Evolutionary conservation across 2,888 invertebrate species (phyloP), one percentile per base, ranked within the genome.

Genomic region (Hoplodrina blanda): DNA sequence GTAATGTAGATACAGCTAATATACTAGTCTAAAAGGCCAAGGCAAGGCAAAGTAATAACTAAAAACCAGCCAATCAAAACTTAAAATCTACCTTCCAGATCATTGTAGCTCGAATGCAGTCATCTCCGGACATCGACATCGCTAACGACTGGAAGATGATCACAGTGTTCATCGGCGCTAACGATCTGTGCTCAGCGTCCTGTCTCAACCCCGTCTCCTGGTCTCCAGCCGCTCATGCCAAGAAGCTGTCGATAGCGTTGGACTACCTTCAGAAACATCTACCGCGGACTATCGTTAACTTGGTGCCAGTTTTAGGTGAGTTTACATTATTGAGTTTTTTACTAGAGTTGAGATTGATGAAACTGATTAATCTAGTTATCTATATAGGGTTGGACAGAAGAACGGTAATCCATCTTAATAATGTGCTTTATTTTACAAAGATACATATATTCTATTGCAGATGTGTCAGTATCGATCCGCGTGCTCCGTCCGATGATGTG

Each of bases 141-240:
- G 89, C 93, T 1, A 95, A 95, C 15, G 97, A 98, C 83, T 98
- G 98, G 98, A 98, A 98, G 96, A 97, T 98, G 96, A 93, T 98
- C 61, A 98, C 98, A 0, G 95, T 98, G 60, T 97, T 98, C 89
- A 97, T 98, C 79, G 98, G 98, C 0, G 97, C 97, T 73, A 98
- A 98, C 88, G 98, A 98, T 89, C 95, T 98, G 57, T 98, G 98
- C 86, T 97, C 97, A 0, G 97, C 97, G 0, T 97, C 97, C 71
- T 98, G 98, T 86, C 94, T 97, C 69, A 96, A 95, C 50, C 96
- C 96, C 0, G 93, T 96, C 20, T 93, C 96, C n/a, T 96, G 96
- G 94, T 97, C 97, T 0, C 97, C 97, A 0, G 87, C 93, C 0
- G 96, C 96, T 1, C 97, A 97, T 86, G 97, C 96, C 20, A 89